Base-by-base conservation (phyloP, 2,113 vertebrate species). In the Chloropsis hardwickii region DNA sequence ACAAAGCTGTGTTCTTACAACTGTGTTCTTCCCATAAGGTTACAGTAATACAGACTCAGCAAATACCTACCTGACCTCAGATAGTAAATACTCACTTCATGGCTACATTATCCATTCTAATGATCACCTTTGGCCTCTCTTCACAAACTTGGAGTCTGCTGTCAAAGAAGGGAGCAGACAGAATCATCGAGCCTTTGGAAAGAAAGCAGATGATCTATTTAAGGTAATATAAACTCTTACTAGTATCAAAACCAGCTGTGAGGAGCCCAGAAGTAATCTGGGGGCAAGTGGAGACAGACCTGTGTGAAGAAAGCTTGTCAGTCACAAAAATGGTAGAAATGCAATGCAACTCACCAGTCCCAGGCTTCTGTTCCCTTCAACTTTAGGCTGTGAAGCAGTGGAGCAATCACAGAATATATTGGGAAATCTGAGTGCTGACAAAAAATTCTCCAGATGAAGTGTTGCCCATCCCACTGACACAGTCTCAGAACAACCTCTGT, bases 11-110 rank as follows among this genome's bases (percentile, higher is more conserved):
- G n/a, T n/a, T n/a, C 16, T 88, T 86, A 60, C 20, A 88, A 14
- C n/a, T 95, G 50, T 85, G 92, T 87, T 74, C 51, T 91, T 74
- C 62, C 27, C 14, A 11, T 66, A 96, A 98, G 96, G 97, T 86
- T 99, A 99, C 78, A 96, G 97, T 70, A 99, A 99, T 97, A 96
- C 98, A 5, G 97, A 97, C 24, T 44, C 97, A 57, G 95, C 98
- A 6, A 81, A 91, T 22, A 91, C 50, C 5, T 98, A 98, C 80
- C 95, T 99, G 90, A 94, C 95, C 17, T 98, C 98, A 6, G 97
- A 98, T 21, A 92, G 98, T 31, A 95, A 97, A 33, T 83, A 84
- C 33, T 99, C 99, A 0, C 97, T 99, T 61, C 98, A 98, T 24
- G 96, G 95, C 31, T 97, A 98, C 81, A 94, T 99, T 78, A 87